phyloP scores from a whole-genome alignment of 2,888 invertebrate genomes.

The Caenorhabditis sp. region DNA sequence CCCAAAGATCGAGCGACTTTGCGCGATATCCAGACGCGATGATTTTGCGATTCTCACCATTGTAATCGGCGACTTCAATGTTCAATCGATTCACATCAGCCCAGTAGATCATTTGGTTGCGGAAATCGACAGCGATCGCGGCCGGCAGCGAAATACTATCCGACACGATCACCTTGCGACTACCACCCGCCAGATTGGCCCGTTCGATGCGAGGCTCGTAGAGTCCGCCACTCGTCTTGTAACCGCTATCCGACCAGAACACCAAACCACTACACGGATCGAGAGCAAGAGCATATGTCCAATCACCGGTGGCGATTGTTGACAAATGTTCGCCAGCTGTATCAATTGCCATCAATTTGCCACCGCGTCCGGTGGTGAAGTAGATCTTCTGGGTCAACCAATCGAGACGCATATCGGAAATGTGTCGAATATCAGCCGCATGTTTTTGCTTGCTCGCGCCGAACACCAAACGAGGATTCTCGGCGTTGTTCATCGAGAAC shows the following conservation, averaged over 20 bases:
- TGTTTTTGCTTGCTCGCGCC: constrained; percentile 52
- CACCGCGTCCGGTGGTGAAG: constrained; percentile 95
- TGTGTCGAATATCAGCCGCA: constrained; percentile 57
- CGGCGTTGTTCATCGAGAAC: constrained; percentile 70
- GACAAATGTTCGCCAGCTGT: constrained; percentile 48
- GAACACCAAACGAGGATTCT: constrained; percentile 63
- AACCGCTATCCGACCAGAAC: constrained; percentile 84
- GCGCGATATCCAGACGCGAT: constrained; percentile 66
- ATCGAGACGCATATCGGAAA: constrained; percentile 76
- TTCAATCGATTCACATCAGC: constrained; percentile 88
- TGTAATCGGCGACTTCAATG: constrained; percentile 88
- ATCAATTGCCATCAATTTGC: constrained; percentile 71
- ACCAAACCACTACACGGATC: constrained; percentile 93
- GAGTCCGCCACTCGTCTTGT: constrained; percentile 64
- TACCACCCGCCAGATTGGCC: constrained; percentile 93
- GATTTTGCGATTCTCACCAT: constrained; percentile 80
- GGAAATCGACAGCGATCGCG: constrained; percentile 92
- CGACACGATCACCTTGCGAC: constrained; percentile 81
- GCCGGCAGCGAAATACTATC: constrained; percentile 92
- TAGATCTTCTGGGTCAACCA: constrained; percentile 97
- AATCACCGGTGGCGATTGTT: constrained; percentile 85
- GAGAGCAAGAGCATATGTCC: constrained; percentile 91
- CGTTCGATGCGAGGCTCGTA: constrained; percentile 80
- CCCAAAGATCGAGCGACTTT: constrained; percentile 68
- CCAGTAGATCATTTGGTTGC: constrained; percentile 87